Evolutionary conservation across 2,797 vertebrate species (phyloP).

Genomic region (Nannoperca obscura): DNA sequence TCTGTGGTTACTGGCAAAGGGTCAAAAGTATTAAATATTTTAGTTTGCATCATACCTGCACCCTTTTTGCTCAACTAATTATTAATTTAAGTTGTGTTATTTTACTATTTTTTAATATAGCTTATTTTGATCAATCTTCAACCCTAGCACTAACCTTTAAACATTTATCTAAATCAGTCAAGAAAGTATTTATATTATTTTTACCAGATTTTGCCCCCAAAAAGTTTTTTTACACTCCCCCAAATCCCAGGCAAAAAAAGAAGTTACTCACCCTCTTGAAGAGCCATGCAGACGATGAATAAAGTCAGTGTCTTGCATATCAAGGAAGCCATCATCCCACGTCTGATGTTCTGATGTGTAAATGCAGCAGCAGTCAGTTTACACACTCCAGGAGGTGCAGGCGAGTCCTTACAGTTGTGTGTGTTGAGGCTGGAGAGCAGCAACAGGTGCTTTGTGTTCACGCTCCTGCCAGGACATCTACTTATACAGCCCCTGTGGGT

Average conservation of each 20-base stretch:
- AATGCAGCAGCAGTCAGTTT: conserved; percentile 32
- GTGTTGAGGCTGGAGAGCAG: conserved; percentile 41
- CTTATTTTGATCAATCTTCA: background rate
- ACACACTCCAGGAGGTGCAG: background rate
- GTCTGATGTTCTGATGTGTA: conserved; percentile 20
- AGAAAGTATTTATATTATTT: background rate
- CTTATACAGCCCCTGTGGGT: conserved; percentile 70
- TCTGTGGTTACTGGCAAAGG: conserved; percentile 2
- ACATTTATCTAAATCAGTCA: background rate
- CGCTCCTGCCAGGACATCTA: conserved; percentile 33
- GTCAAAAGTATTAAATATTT: conserved; percentile 1
- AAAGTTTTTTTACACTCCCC: background rate
- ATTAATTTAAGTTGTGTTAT: no score
- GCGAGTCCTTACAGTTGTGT: background rate
- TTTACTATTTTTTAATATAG: background rate
- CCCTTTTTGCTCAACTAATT: background rate
- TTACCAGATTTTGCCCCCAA: background rate
- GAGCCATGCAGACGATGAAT: conserved; percentile 79
- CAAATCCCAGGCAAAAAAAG: background rate
- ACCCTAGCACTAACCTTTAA: background rate
- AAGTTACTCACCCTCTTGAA: conserved; percentile 87
- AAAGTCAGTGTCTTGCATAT: conserved; percentile 69
- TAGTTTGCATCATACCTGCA: background rate
- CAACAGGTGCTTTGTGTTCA: conserved; percentile 82
- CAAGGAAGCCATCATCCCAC: conserved; percentile 67